A percentile compares a stretch with the other conserved stretches of the same genome.
phyloP scores from a whole-genome alignment of 2,113 vertebrate species.

The Jacana jacana region DNA sequence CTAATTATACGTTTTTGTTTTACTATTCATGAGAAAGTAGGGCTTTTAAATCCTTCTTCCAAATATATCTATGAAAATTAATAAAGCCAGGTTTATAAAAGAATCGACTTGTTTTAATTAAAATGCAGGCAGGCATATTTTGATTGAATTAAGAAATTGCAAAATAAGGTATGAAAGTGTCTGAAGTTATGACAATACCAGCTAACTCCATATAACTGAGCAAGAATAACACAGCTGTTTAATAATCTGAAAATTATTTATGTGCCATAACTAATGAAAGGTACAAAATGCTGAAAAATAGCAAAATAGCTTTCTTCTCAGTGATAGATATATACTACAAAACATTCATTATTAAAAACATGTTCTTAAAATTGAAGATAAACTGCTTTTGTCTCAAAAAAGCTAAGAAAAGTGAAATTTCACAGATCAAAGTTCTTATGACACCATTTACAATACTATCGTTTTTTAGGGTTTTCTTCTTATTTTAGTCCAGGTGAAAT shows the following conservation, averaged over 20 bases:
- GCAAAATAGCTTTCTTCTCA: neutral
- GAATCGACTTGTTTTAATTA: slow-evolving; percentile 3
- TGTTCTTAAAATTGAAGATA: neutral
- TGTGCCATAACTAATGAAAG: neutral
- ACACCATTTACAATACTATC: neutral
- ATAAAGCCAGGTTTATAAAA: neutral
- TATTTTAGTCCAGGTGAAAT: neutral
- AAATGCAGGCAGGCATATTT: neutral
- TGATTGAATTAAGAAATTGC: neutral
- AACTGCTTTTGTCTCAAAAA: neutral
- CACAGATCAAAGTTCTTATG: neutral
- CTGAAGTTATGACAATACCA: neutral
- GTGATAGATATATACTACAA: neutral
- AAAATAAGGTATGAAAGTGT: neutral
- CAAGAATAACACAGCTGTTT: neutral
- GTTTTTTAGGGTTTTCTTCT: neutral
- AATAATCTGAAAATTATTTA: neutral
- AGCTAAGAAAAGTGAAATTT: neutral
- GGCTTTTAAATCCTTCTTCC: neutral
- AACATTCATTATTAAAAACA: neutral
- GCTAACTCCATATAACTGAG: neutral
- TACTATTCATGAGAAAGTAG: neutral
- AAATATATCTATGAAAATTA: slow-evolving; percentile 6
- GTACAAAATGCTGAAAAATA: neutral
- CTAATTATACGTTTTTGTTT: neutral